Percentiles rank a stretch among this genome's conserved stretches.
Evolutionary conservation across 1,140 invertebrate species (phyloP).

Genomic region (Orius insidiosus): DNA sequence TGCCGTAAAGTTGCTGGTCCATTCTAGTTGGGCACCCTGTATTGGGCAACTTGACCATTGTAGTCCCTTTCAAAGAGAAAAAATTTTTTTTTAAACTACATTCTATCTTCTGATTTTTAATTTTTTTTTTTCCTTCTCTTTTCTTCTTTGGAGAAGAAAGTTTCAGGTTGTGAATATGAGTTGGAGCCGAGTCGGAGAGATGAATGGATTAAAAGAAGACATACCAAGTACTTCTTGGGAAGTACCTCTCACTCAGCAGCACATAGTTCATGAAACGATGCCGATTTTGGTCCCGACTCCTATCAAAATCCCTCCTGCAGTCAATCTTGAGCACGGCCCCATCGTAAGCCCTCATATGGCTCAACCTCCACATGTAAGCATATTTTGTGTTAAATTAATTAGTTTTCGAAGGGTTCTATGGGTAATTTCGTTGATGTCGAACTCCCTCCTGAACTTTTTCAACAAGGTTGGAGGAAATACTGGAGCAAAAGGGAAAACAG

Average conservation of each 20-base stretch:
- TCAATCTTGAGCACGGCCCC: constrained; percentile 24
- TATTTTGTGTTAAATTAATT: constrained; percentile 7
- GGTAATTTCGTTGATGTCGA: constrained; percentile 38
- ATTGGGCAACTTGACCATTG: too few relatives aligned
- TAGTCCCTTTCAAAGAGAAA: too few relatives aligned
- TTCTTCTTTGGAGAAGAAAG: constrained; percentile 5
- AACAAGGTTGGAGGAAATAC: constrained; percentile 90
- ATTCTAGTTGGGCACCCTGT: too few relatives aligned
- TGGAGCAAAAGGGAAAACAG: constrained; percentile 91
- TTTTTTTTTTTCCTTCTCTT: too few relatives aligned
- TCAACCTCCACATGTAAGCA: constrained; percentile 31
- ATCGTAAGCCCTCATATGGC: constrained; percentile 24
- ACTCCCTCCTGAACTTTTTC: constrained; percentile 68
- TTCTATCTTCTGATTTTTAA: too few relatives aligned
- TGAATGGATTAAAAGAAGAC: constrained; percentile 31
- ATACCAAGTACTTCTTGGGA: constrained; percentile 32
- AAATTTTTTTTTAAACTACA: too few relatives aligned
- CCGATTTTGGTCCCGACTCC: constrained; percentile 35
- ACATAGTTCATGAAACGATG: constrained; percentile 24
- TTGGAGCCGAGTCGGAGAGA: constrained; percentile 12
- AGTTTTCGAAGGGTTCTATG: constrained; percentile 24
- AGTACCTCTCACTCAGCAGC: constrained; percentile 25
- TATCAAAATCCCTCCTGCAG: constrained; percentile 30
- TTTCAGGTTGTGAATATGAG: too few relatives aligned
- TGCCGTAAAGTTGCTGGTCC: too few relatives aligned